Percentiles rank a stretch among this genome's conserved stretches.
Evolutionary conservation across 2,888 invertebrate species (phyloP).

Genomic region (Tetropium fuscum): DNA sequence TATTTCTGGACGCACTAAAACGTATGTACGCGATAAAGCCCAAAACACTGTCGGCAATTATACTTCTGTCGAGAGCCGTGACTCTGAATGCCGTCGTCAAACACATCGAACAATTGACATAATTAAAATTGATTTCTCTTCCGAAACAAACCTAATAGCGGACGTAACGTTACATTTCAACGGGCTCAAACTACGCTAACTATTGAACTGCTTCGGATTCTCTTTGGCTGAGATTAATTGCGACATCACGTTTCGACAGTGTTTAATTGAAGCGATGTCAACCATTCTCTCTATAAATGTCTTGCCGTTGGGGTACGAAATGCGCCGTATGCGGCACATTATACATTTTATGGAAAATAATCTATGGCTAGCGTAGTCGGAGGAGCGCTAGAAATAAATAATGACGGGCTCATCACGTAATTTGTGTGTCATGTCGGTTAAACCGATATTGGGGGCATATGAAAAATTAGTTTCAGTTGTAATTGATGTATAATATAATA

Average conservation of each 20-base stretch:
- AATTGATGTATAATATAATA: no score
- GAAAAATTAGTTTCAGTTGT: no score
- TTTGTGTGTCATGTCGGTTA: no score
- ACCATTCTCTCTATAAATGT: constrained; percentile 15
- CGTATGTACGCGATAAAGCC: not conserved
- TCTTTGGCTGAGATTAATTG: constrained; percentile 36
- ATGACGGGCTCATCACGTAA: no score
- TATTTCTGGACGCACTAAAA: no score
- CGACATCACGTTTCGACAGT: constrained; percentile 33
- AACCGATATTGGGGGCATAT: no score
- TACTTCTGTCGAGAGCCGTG: not conserved
- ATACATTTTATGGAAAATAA: constrained; percentile 1
- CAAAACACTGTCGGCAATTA: constrained; percentile 1
- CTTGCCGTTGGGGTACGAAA: not conserved
- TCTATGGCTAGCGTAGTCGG: not conserved
- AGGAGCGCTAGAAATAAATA: no score
- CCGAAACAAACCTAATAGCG: not conserved
- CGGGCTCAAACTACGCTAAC: constrained; percentile 10
- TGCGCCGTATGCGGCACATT: not conserved
- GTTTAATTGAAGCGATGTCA: constrained; percentile 33
- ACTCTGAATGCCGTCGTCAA: constrained; percentile 1
- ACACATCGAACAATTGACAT: constrained; percentile 14
- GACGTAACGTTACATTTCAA: constrained; percentile 5
- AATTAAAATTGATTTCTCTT: constrained; percentile 25
- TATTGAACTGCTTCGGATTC: constrained; percentile 21